phyloP scores from a whole-genome alignment of 2,888 invertebrate genomes.

The Sabellastarte sp. region DNA sequence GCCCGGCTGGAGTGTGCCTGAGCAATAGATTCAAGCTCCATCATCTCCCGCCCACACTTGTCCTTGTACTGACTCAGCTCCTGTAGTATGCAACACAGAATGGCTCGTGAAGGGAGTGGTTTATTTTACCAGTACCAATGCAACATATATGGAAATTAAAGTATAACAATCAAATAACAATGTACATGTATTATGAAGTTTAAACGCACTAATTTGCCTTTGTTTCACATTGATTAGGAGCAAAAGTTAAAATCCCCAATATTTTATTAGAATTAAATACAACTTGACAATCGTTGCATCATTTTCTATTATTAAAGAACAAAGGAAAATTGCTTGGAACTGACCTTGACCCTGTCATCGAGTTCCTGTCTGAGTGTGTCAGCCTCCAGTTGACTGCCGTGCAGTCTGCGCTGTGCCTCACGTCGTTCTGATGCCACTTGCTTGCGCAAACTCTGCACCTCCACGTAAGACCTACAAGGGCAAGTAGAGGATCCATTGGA shows the following conservation, averaged over 20 bases:
- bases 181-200: too few species aligned
- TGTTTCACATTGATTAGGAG: too few species aligned
- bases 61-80: conserved; percentile 46
- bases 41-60: conserved; percentile 39
- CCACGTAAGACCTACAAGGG: background rate
- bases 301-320: too few species aligned
- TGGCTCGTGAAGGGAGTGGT: background rate
- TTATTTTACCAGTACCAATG: too few species aligned
- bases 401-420: background rate
- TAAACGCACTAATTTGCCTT: too few species aligned
- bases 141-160: too few species aligned
- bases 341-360: conserved; percentile 8
- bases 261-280: too few species aligned
- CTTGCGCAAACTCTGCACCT: conserved; percentile 1
- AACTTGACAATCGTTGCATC: too few species aligned
- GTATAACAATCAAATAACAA: too few species aligned
- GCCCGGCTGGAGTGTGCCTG: conserved; percentile 51
- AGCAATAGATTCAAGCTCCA: conserved; percentile 47
- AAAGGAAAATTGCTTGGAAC: background rate
- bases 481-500: too few species aligned
- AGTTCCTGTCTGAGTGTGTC: conserved; percentile 6
- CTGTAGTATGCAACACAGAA: conserved; percentile 23
- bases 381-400: background rate
- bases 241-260: too few species aligned
- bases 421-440: background rate